Conservation (phyloP, 2,113 vertebrate genomes). For the Larimichthys polyactis region DNA sequence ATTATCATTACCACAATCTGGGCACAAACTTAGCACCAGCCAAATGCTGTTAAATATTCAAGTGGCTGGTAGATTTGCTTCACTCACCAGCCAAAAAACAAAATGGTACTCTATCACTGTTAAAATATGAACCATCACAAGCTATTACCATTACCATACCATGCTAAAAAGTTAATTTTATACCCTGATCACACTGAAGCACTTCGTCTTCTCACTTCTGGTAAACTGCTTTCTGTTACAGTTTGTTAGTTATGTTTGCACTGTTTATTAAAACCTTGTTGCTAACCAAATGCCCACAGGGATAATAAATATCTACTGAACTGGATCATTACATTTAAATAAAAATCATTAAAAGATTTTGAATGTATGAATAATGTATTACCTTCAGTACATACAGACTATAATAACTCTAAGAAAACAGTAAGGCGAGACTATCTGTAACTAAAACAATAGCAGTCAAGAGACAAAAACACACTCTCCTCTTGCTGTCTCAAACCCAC, state of each 20-base stretch:
- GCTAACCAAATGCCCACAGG: neutral
- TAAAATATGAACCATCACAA: too few species aligned
- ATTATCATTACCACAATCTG: neutral
- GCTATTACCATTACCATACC: too few species aligned
- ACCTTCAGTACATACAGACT: neutral
- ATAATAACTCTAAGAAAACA: neutral
- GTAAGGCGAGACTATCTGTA: neutral
- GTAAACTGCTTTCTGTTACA: neutral
- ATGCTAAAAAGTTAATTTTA: too few species aligned
- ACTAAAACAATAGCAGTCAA: neutral
- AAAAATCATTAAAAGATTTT: slow-evolving; percentile 3
- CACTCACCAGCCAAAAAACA: too few species aligned
- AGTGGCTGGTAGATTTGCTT: too few species aligned
- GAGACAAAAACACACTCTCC: neutral
- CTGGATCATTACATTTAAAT: neutral
- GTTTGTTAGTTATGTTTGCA: neutral
- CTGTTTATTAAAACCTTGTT: neutral
- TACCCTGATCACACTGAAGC: neutral
- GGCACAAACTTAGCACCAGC: too few species aligned
- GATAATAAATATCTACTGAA: neutral
- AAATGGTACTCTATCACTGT: too few species aligned
- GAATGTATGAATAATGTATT: neutral
- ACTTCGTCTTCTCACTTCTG: too few species aligned
- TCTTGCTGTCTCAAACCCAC: neutral
- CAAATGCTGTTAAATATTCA: too few species aligned